A percentile compares a stretch with the other conserved stretches of the same genome.
These are phyloP conservation scores for Brachyptera putata DNA, from an alignment of 2,888 invertebrate genomes.

Conservation along the genomic window DNA sequence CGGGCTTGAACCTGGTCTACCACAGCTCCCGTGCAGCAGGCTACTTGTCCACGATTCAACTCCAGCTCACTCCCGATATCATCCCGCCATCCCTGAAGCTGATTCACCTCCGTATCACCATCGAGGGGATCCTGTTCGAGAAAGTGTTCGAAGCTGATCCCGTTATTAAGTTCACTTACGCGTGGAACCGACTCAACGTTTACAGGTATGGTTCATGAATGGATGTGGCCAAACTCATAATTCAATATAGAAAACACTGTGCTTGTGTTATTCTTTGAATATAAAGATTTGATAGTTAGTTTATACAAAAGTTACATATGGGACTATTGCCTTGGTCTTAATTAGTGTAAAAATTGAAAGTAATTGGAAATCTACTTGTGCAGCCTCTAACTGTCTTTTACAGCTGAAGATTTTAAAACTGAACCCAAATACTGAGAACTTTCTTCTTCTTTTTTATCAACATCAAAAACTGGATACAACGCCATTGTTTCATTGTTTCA, in stretches of 20 bases:
- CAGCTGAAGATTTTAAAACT: too few relatives aligned
- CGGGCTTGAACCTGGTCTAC: slow-evolving; percentile 92
- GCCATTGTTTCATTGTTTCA: too few relatives aligned
- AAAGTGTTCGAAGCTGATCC: slow-evolving; percentile 95
- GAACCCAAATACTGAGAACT: too few relatives aligned
- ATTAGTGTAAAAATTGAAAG: too few relatives aligned
- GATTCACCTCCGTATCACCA: slow-evolving; percentile 89
- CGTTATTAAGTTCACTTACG: slow-evolving; percentile 92
- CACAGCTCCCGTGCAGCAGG: slow-evolving; percentile 93
- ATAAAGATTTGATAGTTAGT: not conserved
- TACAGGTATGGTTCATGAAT: slow-evolving; percentile 57
- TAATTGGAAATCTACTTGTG: too few relatives aligned
- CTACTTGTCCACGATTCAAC: slow-evolving; percentile 86
- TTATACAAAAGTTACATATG: not conserved
- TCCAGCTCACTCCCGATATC: slow-evolving; percentile 81
- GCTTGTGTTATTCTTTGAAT: not conserved
- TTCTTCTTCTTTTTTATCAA: too few relatives aligned
- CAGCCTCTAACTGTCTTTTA: too few relatives aligned
- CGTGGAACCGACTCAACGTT: slow-evolving; percentile 95
- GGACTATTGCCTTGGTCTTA: too few relatives aligned
- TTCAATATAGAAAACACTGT: too few relatives aligned
- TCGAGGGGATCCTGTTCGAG: slow-evolving; percentile 91
- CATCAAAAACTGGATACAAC: too few relatives aligned
- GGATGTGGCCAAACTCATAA: too few relatives aligned
- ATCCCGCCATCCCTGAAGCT: slow-evolving; percentile 76